Base-by-base conservation (phyloP, 2,888 invertebrate species). In the Eristalis intricaria region DNA sequence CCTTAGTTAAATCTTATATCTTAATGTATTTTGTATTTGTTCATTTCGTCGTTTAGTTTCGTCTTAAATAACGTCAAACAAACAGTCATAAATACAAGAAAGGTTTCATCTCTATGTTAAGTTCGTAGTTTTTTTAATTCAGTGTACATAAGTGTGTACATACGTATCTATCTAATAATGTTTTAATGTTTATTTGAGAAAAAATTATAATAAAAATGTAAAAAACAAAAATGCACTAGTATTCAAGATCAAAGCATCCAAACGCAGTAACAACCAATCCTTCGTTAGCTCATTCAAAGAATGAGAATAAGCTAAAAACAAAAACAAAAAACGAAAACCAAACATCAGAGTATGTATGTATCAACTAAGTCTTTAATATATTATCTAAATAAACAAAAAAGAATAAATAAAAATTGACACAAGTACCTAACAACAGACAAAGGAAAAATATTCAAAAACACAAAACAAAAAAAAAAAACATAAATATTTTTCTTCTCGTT, bases 361-460 rank as follows among this genome's bases (percentile, higher is more conserved):
- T 69, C 74, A 66, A 71, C 63, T 64, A 73, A 81, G 85, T 74
- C 58, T 81, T 75, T 65, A 58, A 73, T 63, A 64, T 70, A 23
- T 38, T 50, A 56, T 40, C 40, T 38, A 75, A 75, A 22, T 26
- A 75, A 75, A 22, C 11, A 60, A 26, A 60, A 60, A 7, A 60
- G n/a, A n/a, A n/a, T n/a, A n/a, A n/a, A n/a, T n/a, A n/a, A n/a
- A n/a, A 7, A 23, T 84, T 71, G 70, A 86, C 86, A 74, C 82
- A 82, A 43, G 86, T 86, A 86, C 86, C 86, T 86, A 82, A 86
- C 81, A 78, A 86, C 81, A 82, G 63, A 70, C 32, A 58, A 73
- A 66, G 43, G n/a, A 50, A 50, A 7, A n/a, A 50, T 4, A 50
- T 4, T 5, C 1, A 50, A 50, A 50, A 50, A n/a, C 1, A 71